These are phyloP conservation scores for Helleia helle DNA, from an alignment of 2,888 invertebrate genomes.

Conservation along the genomic window DNA sequence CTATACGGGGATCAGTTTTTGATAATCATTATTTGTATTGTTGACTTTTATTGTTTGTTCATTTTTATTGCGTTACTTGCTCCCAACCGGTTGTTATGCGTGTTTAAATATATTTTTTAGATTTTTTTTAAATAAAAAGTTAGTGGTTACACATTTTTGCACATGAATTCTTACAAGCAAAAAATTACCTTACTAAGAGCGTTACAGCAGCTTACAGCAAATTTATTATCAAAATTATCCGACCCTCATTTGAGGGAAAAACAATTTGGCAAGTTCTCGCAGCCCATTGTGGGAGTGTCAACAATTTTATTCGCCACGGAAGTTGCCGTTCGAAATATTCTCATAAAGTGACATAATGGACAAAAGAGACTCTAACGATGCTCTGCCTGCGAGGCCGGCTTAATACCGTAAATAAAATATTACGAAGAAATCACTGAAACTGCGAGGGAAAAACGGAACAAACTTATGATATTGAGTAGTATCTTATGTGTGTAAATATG, in stretches of 20 bases:
- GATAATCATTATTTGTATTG: slow-evolving; percentile 38
- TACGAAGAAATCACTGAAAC: slow-evolving; percentile 60
- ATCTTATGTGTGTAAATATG: too few species aligned
- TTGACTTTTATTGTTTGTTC: slow-evolving; percentile 32
- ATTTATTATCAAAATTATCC: too few species aligned
- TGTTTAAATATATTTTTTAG: background rate
- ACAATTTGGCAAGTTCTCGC: slow-evolving; percentile 29
- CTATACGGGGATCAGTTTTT: slow-evolving; percentile 30
- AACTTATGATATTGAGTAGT: slow-evolving; percentile 17
- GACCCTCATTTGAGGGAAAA: slow-evolving; percentile 17
- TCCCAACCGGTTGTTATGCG: slow-evolving; percentile 3
- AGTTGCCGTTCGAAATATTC: slow-evolving; percentile 40
- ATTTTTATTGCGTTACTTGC: slow-evolving; percentile 24
- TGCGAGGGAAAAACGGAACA: slow-evolving; percentile 34
- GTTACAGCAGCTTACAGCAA: too few species aligned
- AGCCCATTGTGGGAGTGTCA: slow-evolving; percentile 32
- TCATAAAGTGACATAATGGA: slow-evolving; percentile 55
- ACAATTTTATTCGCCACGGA: slow-evolving; percentile 38
- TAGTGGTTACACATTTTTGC: background rate
- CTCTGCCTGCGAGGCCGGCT: slow-evolving; percentile 36
- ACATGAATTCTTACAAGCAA: too few species aligned
- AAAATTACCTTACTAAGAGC: too few species aligned
- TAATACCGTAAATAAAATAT: slow-evolving; percentile 66
- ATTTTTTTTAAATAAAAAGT: background rate
- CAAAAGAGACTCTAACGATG: slow-evolving; percentile 49